These are phyloP conservation scores for Willisornis vidua DNA, from an alignment of 2,113 vertebrate species.

Conservation along the genomic window DNA sequence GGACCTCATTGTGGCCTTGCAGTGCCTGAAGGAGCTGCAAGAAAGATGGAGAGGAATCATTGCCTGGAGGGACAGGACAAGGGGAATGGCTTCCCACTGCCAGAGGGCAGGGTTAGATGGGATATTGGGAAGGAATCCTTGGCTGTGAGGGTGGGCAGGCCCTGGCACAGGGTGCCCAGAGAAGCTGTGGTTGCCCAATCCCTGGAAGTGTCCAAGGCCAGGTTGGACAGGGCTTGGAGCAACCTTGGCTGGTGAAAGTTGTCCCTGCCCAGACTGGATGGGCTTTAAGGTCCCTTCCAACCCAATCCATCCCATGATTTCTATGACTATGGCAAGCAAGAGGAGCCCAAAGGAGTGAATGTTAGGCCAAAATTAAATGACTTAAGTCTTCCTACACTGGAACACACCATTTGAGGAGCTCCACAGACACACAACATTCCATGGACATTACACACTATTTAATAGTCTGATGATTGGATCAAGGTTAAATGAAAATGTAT, in stretches of 20 bases:
- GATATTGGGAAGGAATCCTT: background rate
- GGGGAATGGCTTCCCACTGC: background rate
- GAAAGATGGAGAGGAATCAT: background rate
- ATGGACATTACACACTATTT: background rate
- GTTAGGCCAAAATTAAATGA: background rate
- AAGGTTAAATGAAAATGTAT: background rate
- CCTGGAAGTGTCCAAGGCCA: background rate
- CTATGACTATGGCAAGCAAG: background rate
- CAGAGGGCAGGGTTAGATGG: background rate
- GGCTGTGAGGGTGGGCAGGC: background rate
- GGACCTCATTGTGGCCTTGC: background rate
- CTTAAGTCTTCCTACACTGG: background rate
- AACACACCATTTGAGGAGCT: background rate
- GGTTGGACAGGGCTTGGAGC: background rate
- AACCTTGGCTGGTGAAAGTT: background rate
- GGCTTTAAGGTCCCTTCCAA: fast-evolving
- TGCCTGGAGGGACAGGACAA: background rate
- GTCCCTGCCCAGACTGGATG: background rate
- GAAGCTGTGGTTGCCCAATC: background rate
- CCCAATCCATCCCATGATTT: background rate
- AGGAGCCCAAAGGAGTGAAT: background rate
- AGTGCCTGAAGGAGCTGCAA: background rate
- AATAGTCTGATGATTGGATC: background rate
- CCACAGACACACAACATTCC: background rate
- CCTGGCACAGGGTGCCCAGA: background rate